phyloP scores from a whole-genome alignment of 1,140 invertebrate species.

The Formica exsecta region DNA sequence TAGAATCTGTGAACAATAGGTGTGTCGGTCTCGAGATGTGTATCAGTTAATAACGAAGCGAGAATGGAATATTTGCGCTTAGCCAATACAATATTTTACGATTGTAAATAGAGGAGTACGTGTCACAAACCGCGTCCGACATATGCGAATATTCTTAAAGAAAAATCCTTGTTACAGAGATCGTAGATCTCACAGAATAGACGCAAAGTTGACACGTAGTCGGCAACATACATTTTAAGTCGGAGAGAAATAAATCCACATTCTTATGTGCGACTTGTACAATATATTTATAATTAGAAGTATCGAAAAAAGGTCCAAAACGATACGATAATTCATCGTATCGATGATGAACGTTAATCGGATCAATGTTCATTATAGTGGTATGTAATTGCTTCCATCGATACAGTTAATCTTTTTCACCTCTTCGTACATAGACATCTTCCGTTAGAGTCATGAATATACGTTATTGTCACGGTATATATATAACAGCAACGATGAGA shows the following conservation, averaged over 20 bases:
- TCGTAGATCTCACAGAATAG: not conserved
- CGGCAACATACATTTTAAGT: not conserved
- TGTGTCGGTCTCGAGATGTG: not conserved
- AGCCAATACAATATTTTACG: not conserved
- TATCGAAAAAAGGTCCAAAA: slow-evolving; percentile 37
- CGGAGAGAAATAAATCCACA: not conserved
- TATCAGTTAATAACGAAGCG: not conserved
- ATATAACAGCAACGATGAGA: not conserved
- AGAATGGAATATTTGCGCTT: not conserved
- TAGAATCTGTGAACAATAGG: not conserved
- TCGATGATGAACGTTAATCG: slow-evolving; percentile 4
- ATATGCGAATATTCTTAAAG: not conserved
- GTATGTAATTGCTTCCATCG: slow-evolving; percentile 23
- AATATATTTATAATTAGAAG: slow-evolving; percentile 53
- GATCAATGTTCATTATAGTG: slow-evolving; percentile 40
- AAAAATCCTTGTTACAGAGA: not conserved
- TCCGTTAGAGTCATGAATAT: slow-evolving; percentile 37
- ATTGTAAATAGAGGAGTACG: slow-evolving; percentile 5
- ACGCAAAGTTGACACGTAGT: not conserved
- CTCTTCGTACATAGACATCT: slow-evolving; percentile 61
- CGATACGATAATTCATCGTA: slow-evolving; percentile 42
- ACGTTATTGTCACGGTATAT: slow-evolving; percentile 31
- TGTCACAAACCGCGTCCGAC: not conserved
- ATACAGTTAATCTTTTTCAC: not conserved
- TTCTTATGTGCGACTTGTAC: not conserved